Evolutionary conservation across 2,113 vertebrate species (phyloP).

Genomic region (Prinia subflava): DNA sequence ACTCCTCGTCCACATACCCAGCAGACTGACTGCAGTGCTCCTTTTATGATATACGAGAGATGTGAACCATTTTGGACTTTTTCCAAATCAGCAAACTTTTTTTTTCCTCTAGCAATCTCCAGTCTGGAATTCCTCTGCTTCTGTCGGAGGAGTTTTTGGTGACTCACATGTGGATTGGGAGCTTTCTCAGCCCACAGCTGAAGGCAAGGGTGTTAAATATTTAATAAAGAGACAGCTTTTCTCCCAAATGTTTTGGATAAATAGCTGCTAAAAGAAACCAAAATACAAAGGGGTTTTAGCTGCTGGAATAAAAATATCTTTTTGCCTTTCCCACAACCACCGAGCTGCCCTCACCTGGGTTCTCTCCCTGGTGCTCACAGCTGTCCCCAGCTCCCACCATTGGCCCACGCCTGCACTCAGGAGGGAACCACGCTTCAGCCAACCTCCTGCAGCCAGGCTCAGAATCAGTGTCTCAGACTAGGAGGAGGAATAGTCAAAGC

Average conservation of each 20-base stretch:
- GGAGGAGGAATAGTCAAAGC: background rate
- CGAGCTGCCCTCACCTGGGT: background rate
- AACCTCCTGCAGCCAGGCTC: background rate
- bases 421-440: background rate
- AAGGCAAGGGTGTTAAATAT: constrained; percentile 61
- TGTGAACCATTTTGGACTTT: background rate
- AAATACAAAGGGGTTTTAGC: constrained; percentile 47
- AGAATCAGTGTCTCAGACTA: background rate
- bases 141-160: constrained; percentile 26
- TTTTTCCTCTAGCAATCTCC: background rate
- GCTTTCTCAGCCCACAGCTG: constrained; percentile 54
- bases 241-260: constrained; percentile 59
- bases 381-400: background rate
- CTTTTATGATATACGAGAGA: background rate
- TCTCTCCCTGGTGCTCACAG: background rate
- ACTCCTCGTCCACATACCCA: background rate
- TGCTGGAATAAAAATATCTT: background rate
- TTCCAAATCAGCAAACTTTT: background rate
- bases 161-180: constrained; percentile 63
- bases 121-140: constrained; percentile 31
- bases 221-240: constrained; percentile 58
- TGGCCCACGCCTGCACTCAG: fast-evolving
- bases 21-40: background rate
- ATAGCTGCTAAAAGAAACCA: constrained; percentile 42
- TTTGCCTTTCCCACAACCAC: background rate